Evolutionary conservation across 2,888 invertebrate genomes (phyloP).

Genomic region (Cyclophora albipunctata): DNA sequence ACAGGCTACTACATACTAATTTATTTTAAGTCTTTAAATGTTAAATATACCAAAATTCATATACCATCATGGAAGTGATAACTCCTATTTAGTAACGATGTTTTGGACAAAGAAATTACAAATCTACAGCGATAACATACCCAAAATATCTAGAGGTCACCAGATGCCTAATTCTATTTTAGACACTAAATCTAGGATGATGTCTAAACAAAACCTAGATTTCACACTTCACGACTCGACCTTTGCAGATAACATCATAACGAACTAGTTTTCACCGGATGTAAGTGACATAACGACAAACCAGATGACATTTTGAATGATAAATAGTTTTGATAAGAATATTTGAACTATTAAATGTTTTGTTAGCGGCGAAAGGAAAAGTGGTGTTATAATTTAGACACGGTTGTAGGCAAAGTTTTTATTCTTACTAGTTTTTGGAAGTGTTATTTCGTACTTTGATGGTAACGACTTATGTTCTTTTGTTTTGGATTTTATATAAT

Average conservation of each 20-base stretch:
- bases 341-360: constrained; percentile 9
- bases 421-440: background rate
- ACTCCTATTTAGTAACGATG: too few relatives aligned
- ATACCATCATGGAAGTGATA: too few relatives aligned
- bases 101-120: too few relatives aligned
- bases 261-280: constrained; percentile 21
- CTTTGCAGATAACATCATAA: constrained; percentile 4
- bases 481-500: background rate
- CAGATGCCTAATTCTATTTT: background rate
- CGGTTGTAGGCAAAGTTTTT: background rate
- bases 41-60: too few relatives aligned
- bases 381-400: background rate
- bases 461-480: too few relatives aligned
- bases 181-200: background rate
- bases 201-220: background rate
- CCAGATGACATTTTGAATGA: constrained; percentile 14
- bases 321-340: constrained; percentile 14
- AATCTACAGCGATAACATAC: too few relatives aligned
- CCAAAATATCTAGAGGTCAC: background rate
- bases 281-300: constrained; percentile 18
- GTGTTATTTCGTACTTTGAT: background rate
- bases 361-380: constrained; percentile 1
- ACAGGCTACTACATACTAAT: too few relatives aligned
- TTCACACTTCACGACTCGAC: background rate
- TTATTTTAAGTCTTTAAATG: too few relatives aligned